Conservation (phyloP, 2,797 vertebrate genomes). For the Sorex maritimensis region DNA sequence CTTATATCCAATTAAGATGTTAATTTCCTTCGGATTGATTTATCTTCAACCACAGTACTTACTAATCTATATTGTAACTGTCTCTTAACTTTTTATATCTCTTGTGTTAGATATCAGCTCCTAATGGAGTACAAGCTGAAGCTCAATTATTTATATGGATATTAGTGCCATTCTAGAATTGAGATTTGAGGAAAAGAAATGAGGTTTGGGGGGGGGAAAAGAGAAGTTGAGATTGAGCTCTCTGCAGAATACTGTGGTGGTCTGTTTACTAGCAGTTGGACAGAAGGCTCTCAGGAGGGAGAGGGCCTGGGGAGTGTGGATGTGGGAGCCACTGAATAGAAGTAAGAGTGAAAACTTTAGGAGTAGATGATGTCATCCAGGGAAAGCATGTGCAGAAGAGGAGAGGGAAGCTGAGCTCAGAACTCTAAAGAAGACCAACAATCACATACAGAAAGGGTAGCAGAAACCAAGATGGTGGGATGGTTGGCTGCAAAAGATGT, state of each 20-base stretch:
- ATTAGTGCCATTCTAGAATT: neutral
- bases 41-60: neutral
- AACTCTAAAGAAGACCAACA: neutral
- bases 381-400: neutral
- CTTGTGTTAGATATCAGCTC: neutral
- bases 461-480: slow-evolving; percentile 21
- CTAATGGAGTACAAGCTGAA: neutral
- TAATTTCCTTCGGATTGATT: neutral
- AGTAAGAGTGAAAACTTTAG: neutral
- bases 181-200: slow-evolving; percentile 9
- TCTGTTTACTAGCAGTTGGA: neutral
- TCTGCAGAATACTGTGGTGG: neutral
- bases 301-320: neutral
- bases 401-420: neutral
- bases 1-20: neutral
- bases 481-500: slow-evolving; percentile 50
- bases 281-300: neutral
- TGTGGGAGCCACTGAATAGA: neutral
- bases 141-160: neutral
- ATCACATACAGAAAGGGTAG: neutral
- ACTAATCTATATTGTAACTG: neutral
- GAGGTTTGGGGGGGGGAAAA: neutral
- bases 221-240: neutral
- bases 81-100: neutral
- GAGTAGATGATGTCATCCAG: neutral